These are phyloP conservation scores for Centropus bengalensis DNA, from an alignment of 2,113 vertebrate species.

Conservation along the genomic window DNA sequence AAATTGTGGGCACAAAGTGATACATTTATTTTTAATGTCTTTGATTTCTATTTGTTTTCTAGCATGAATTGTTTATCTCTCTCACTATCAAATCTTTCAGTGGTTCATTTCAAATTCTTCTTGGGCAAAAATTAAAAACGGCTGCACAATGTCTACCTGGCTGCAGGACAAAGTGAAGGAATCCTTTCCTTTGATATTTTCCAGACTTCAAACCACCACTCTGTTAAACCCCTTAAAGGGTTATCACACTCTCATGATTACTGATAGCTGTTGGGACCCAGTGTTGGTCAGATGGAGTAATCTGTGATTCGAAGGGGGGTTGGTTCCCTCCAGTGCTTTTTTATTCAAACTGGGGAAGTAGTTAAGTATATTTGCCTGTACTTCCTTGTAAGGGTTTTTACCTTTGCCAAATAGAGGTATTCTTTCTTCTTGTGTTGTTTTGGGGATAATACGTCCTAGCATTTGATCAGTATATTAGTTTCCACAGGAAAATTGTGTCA, in stretches of 20 bases:
- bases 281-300: neutral
- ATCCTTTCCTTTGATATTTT: neutral
- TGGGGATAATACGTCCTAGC: neutral
- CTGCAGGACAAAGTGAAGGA: neutral
- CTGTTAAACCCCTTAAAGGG: neutral
- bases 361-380: neutral
- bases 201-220: neutral
- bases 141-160: neutral
- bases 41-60: neutral
- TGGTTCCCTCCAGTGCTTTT: neutral
- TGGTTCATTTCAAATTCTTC: neutral
- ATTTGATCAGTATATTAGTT: neutral
- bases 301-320: neutral
- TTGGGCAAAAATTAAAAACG: neutral
- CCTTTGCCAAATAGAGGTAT: neutral
- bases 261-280: accelerated
- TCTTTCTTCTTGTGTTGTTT: neutral
- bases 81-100: neutral
- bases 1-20: neutral
- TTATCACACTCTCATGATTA: neutral
- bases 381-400: neutral
- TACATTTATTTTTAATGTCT: neutral
- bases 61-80: neutral
- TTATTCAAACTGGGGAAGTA: neutral
- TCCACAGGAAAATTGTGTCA: neutral